A percentile compares a stretch with the other conserved stretches of the same genome.
phyloP scores from a whole-genome alignment of 2,797 vertebrate genomes.

The Rhinophrynus dorsalis region DNA sequence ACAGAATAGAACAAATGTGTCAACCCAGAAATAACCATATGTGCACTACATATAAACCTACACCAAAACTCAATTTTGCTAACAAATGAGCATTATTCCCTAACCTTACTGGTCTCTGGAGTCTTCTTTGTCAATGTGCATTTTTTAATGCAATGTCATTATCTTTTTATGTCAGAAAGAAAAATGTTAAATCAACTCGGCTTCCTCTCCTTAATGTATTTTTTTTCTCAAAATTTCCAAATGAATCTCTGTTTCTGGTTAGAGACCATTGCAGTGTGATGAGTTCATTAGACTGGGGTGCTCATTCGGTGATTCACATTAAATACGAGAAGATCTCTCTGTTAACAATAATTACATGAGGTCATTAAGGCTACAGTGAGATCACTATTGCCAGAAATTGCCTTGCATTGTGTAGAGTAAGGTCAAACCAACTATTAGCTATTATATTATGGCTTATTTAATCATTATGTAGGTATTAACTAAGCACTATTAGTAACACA shows the following conservation, averaged over 20 bases:
- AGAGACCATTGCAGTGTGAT: slow-evolving; percentile 55
- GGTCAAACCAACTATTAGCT: slow-evolving; percentile 67
- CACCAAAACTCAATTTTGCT: neutral
- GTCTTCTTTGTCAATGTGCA: slow-evolving; percentile 24
- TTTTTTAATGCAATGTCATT: slow-evolving; percentile 44
- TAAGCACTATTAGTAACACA: slow-evolving; percentile 35
- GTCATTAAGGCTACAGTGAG: slow-evolving; percentile 70
- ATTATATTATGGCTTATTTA: slow-evolving; percentile 55
- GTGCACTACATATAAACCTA: neutral
- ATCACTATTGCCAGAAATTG: slow-evolving; percentile 65
- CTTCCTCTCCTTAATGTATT: slow-evolving; percentile 58
- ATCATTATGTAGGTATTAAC: slow-evolving; percentile 57
- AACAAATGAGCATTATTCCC: slow-evolving; percentile 2
- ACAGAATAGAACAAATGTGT: neutral
- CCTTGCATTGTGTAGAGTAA: slow-evolving; percentile 57
- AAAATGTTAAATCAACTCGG: slow-evolving; percentile 59
- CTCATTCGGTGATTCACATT: slow-evolving; percentile 61
- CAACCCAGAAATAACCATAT: neutral
- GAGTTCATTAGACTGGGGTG: slow-evolving; percentile 65
- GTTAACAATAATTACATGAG: slow-evolving; percentile 71
- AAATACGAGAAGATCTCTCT: slow-evolving; percentile 59
- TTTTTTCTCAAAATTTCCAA: slow-evolving; percentile 61
- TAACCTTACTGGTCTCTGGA: neutral
- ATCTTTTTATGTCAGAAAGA: slow-evolving; percentile 55
- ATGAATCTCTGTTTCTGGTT: slow-evolving; percentile 65